Evolutionary conservation across 2,113 vertebrate genomes (phyloP).

Genomic region (Glaucidium brasilianum): DNA sequence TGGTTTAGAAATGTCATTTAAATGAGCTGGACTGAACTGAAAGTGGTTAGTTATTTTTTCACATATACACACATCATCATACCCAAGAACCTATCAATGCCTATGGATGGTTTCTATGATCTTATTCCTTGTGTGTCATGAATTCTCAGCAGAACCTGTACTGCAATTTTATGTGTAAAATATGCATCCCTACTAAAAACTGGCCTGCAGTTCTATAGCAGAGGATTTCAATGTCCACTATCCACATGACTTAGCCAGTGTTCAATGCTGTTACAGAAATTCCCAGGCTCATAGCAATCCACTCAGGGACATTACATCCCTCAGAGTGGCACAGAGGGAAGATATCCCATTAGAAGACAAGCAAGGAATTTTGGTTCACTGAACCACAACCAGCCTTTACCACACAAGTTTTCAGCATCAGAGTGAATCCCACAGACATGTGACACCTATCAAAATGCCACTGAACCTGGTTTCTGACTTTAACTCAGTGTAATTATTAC

Average conservation of each 20-base stretch:
- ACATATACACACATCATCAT: background rate
- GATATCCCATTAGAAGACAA: background rate
- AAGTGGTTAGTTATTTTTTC: background rate
- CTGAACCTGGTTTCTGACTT: background rate
- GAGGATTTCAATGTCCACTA: background rate
- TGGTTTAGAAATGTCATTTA: background rate
- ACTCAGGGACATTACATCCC: background rate
- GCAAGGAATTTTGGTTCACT: background rate
- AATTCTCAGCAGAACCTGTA: background rate
- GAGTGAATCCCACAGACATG: background rate
- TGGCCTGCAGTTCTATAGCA: background rate
- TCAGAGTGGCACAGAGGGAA: accelerated
- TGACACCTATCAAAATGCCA: background rate
- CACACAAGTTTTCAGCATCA: background rate
- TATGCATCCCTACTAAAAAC: background rate
- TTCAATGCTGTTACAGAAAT: background rate
- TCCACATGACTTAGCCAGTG: background rate
- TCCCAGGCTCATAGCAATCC: background rate
- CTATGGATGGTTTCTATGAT: background rate
- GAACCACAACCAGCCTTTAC: background rate
- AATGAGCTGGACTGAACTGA: background rate
- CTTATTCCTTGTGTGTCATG: accelerated
- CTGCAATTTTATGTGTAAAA: background rate
- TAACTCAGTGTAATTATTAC: background rate
- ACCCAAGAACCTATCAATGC: background rate